Evolutionary conservation across 1,140 invertebrate species (phyloP).

Genomic region (Atta colombica): DNA sequence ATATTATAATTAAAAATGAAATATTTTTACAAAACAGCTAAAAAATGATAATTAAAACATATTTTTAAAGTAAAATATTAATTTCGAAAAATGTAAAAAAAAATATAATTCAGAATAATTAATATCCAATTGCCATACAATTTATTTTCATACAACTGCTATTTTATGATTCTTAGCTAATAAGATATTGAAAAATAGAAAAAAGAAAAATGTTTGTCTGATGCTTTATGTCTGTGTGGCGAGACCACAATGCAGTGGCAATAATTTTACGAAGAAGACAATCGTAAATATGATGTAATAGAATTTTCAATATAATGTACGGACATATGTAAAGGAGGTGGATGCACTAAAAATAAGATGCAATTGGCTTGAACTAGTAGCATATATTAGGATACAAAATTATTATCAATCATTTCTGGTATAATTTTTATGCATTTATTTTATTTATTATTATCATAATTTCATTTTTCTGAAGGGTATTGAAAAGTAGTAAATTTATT

Average conservation of each 20-base stretch:
- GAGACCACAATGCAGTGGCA: constrained; percentile 15
- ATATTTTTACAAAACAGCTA: not conserved
- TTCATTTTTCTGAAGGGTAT: not conserved
- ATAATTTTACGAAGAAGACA: constrained; percentile 9
- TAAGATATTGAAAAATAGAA: constrained; percentile 25
- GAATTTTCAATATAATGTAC: constrained; percentile 69
- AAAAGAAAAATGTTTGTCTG: constrained; percentile 55
- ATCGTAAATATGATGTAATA: constrained; percentile 62
- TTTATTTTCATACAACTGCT: not conserved
- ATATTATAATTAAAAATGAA: not conserved
- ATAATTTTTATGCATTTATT: not conserved
- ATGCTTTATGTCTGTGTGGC: constrained; percentile 59
- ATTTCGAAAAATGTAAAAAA: not conserved
- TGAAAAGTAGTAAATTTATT: not conserved
- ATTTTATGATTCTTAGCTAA: not conserved
- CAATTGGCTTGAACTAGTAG: constrained; percentile 37
- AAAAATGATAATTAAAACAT: not conserved
- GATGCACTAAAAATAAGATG: constrained; percentile 64
- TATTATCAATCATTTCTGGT: not conserved
- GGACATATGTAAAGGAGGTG: constrained; percentile 61
- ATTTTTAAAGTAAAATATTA: not conserved
- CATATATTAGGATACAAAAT: constrained; percentile 41
- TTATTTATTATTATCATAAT: not conserved
- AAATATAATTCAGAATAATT: not conserved
- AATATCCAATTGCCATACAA: not conserved